Conservation (phyloP, 2,888 invertebrate genomes). For the Lasioglossum malachurum region DNA sequence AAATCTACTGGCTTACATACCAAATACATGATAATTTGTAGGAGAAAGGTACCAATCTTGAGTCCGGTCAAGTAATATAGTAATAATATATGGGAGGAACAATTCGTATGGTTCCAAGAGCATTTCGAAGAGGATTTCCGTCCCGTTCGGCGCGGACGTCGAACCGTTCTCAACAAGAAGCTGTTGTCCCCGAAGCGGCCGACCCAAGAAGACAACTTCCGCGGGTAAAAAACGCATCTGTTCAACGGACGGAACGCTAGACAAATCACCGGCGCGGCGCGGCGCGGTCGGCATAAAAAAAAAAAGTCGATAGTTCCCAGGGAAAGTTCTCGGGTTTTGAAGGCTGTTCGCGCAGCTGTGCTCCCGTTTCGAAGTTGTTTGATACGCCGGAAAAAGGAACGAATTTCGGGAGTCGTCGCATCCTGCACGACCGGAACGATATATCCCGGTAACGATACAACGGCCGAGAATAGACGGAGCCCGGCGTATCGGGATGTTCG, state of each 20-base stretch:
- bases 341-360: conserved; percentile 11
- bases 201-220: not conserved
- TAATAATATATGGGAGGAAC: too few relatives aligned
- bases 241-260: not conserved
- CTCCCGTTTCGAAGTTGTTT: conserved; percentile 24
- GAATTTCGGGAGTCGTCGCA: conserved; percentile 9
- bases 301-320: not conserved
- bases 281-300: not conserved
- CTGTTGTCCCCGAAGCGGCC: not conserved
- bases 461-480: not conserved
- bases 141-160: not conserved
- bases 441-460: conserved; percentile 25
- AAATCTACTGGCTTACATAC: too few relatives aligned
- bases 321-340: conserved; percentile 1
- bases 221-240: not conserved
- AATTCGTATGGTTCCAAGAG: too few relatives aligned
- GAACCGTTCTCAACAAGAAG: not conserved
- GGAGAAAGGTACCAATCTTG: too few relatives aligned
- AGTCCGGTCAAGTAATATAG: too few relatives aligned
- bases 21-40: too few relatives aligned
- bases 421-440: not conserved
- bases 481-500: not conserved
- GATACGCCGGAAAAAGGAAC: conserved; percentile 3
- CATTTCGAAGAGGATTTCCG: not conserved
- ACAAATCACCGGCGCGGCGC: not conserved